phyloP scores from a whole-genome alignment of 2,113 vertebrate species.

The Columbina picui region DNA sequence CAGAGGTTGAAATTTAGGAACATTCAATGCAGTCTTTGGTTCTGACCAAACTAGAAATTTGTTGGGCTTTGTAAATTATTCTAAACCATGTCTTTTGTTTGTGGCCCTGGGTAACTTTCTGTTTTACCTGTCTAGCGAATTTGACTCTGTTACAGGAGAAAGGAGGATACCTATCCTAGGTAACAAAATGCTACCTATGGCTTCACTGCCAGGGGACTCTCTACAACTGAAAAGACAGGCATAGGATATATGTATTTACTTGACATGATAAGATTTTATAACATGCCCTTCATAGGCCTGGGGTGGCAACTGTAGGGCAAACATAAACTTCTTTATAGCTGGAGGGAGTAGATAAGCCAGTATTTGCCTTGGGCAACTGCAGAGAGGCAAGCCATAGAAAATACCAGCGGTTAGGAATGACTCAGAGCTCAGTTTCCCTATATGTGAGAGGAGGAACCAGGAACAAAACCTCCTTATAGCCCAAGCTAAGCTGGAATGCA shows the following conservation, averaged over 20 bases:
- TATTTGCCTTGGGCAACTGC: background rate
- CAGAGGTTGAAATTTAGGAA: background rate
- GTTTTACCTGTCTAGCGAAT: background rate
- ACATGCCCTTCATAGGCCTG: background rate
- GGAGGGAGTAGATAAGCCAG: background rate
- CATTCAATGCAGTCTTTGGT: background rate
- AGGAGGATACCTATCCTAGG: background rate
- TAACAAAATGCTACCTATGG: background rate
- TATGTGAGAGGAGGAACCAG: background rate
- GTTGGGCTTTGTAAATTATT: background rate
- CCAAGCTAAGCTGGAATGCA: background rate
- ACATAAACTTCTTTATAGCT: background rate
- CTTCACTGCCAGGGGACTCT: background rate
- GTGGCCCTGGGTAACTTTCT: background rate
- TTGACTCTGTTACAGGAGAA: background rate
- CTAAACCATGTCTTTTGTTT: background rate
- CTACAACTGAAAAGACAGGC: background rate
- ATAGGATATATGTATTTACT: background rate
- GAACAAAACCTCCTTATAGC: background rate
- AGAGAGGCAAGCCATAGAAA: background rate
- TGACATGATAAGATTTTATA: background rate
- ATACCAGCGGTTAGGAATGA: background rate
- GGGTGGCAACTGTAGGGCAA: background rate
- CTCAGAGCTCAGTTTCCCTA: background rate
- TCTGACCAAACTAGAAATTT: background rate